Evolutionary conservation across 2,113 vertebrate genomes (phyloP), one percentile per base, ranked within the genome.

Genomic region (Oxygymnocypris stewartii): DNA sequence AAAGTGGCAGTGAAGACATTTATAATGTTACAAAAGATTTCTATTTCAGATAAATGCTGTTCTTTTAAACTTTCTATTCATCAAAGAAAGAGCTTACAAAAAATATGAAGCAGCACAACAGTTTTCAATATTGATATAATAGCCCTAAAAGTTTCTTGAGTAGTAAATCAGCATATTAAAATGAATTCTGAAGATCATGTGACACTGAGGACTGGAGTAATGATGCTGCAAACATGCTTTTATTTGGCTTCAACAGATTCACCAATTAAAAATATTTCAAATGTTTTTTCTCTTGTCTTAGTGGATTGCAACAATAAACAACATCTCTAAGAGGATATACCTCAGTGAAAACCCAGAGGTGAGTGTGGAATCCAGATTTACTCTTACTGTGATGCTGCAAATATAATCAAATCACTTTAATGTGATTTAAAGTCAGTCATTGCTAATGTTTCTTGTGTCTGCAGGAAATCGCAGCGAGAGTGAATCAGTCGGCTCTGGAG

Each of bases 271-370:
- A 44, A 23, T 13, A 40, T 20, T 40, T 73, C 0, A 10, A 35
- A 69, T 42, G 23, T 0, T 51, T 31, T 51, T 54, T 31, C 8
- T 35, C 54, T 87, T 61, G 85, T 92, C 89, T 57, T 92, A 99
- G 98, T 99, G 98, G 98, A 97, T 99, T 91, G 93, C 97, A 88
- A 99, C 98, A 90, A 98, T 99, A 94, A 99, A 99, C 93, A 99
- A 99, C 93, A 98, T 99, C 91, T 99, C 98, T 65, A 98, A 96
- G 91, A 96, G 97, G 92, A 99, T 99, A 90, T 99, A 99, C 89
- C 94, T 99, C 82, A 99, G 96, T 84, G 98, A 99, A 93, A 99
- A 99, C 79, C 97, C 98, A 77, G 98, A 99, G 97, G 98, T 99
- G 92, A 90, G 93, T 90, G 37, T 82, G 23, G 5, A 16, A 18